phyloP scores from a whole-genome alignment of 2,888 invertebrate genomes.

The Agrochola litura region DNA sequence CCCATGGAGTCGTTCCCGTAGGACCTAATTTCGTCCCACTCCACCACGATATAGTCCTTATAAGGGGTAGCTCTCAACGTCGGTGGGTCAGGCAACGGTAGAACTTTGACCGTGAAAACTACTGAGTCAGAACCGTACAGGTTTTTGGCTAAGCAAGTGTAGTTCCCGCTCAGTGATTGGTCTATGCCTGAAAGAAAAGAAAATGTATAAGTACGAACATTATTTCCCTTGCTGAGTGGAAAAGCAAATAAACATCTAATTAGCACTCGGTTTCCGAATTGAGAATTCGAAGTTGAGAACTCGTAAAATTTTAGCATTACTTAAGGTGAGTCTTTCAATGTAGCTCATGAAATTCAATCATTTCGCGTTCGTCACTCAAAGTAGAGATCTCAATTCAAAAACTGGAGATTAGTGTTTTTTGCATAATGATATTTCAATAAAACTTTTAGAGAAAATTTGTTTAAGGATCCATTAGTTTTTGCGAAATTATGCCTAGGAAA shows the following conservation, averaged over 20 bases:
- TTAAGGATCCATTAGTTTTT: not conserved
- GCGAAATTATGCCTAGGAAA: not conserved
- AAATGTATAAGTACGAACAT: not conserved
- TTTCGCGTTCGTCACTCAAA: not conserved
- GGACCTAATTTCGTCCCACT: conserved; percentile 92
- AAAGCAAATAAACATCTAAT: not conserved
- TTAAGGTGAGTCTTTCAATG: not conserved
- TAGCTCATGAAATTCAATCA: not conserved
- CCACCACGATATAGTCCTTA: conserved; percentile 89
- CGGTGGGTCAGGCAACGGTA: conserved; percentile 94
- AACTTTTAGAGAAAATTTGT: not conserved
- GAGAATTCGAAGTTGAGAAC: not conserved
- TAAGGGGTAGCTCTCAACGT: conserved; percentile 90
- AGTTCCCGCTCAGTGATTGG: conserved; percentile 94
- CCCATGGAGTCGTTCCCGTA: conserved; percentile 78
- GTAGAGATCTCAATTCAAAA: not conserved
- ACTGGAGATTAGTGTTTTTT: not conserved
- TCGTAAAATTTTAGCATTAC: not conserved
- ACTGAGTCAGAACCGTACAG: conserved; percentile 96
- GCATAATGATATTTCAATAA: not conserved
- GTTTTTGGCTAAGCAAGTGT: conserved; percentile 95
- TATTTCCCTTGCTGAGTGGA: not conserved
- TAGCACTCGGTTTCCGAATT: not conserved
- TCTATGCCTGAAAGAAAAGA: conserved; percentile 90
- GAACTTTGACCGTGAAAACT: conserved; percentile 93